A percentile compares a stretch with the other conserved stretches of the same genome.
These are phyloP conservation scores for Pycnomerus fuliginosus DNA, from an alignment of 2,888 invertebrate genomes.

Conservation along the genomic window DNA sequence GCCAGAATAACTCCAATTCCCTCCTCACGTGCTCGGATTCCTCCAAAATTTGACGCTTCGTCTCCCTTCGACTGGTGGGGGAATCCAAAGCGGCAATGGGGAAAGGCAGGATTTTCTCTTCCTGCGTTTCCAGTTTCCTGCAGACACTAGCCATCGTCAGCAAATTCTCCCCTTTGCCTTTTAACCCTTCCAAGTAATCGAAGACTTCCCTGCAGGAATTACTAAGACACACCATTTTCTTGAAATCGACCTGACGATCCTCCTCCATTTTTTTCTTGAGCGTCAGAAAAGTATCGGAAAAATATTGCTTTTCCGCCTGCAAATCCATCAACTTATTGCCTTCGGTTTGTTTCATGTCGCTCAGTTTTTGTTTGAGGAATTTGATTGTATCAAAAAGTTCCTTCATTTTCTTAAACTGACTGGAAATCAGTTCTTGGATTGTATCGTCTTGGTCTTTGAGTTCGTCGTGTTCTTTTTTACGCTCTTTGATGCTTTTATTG, in stretches of 20 bases:
- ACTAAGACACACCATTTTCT: conserved; percentile 61
- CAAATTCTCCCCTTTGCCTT: conserved; percentile 61
- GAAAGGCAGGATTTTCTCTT: conserved; percentile 56
- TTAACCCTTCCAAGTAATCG: conserved; percentile 57
- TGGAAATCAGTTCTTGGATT: conserved; percentile 34
- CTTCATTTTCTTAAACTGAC: conserved; percentile 35
- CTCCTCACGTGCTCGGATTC: conserved; percentile 12
- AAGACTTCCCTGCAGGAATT: conserved; percentile 62
- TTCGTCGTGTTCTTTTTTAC: conserved; percentile 36
- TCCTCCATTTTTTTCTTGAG: conserved; percentile 59
- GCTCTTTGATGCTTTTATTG: conserved; percentile 27
- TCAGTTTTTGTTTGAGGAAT: conserved; percentile 34
- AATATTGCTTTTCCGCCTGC: conserved; percentile 48
- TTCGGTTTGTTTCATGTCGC: conserved; percentile 23
- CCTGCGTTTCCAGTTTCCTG: conserved; percentile 64
- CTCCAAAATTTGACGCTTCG: conserved; percentile 6
- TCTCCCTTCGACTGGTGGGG: conserved; percentile 7
- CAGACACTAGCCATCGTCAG: conserved; percentile 64
- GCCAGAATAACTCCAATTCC: conserved; percentile 44
- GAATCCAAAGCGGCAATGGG: conserved; percentile 26
- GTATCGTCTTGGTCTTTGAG: conserved; percentile 40
- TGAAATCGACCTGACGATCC: conserved; percentile 55
- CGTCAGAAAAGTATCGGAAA: conserved; percentile 35
- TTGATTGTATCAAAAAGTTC: conserved; percentile 33
- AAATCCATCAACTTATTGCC: conserved; percentile 35